Conservation (phyloP, 2,113 vertebrate species). For the Carollia perspicillata region DNA sequence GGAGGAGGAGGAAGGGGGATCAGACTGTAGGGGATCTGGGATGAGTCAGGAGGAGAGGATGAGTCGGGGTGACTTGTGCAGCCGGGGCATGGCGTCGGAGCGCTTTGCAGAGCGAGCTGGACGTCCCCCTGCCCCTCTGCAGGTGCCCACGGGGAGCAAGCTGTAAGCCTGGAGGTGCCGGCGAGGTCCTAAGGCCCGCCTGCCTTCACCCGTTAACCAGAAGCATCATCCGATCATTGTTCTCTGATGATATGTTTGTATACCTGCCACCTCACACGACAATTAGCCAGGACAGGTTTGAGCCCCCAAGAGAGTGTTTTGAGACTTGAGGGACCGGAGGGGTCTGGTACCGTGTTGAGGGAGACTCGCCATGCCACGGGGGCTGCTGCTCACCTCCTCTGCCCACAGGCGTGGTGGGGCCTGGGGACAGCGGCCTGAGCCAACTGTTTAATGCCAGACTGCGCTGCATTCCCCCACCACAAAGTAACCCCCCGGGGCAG, state of each 20-base stretch:
- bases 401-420: accelerated
- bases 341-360: not conserved
- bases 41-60: too few species aligned
- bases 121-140: accelerated
- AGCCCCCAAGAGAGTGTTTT: not conserved
- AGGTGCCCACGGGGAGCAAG: too few species aligned
- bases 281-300: not conserved
- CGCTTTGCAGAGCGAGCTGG: accelerated
- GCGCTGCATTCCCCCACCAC: accelerated
- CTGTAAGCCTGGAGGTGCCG: not conserved
- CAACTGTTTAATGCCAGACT: accelerated
- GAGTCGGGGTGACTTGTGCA: too few species aligned
- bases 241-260: not conserved
- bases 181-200: not conserved
- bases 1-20: not conserved
- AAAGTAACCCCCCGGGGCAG: accelerated
- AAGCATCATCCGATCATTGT: not conserved
- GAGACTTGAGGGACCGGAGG: not conserved
- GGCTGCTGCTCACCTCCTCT: accelerated
- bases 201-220: not conserved
- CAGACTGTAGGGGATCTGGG: too few species aligned
- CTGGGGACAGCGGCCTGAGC: accelerated
- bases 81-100: accelerated
- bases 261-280: not conserved
- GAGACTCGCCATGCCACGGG: accelerated